A percentile compares a stretch with the other conserved stretches of the same genome.
Conservation (phyloP, 1,140 invertebrate species). For the Sitobion miscanthi region DNA sequence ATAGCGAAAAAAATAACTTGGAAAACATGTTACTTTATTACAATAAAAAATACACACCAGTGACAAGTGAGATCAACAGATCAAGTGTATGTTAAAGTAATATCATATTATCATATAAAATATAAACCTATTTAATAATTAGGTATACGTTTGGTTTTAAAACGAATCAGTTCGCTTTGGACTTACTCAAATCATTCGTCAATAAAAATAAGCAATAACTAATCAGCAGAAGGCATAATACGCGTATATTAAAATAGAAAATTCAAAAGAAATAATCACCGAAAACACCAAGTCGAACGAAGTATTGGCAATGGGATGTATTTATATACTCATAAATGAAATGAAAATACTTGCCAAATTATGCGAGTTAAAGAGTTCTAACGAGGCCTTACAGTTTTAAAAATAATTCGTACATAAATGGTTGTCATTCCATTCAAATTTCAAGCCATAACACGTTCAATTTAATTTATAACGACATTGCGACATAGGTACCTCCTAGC, state of each 20-base stretch:
- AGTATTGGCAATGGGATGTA: constrained; percentile 7
- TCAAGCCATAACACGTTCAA: constrained; percentile 1
- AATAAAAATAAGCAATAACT: not conserved
- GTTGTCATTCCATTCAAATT: constrained; percentile 40
- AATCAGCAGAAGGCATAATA: not conserved
- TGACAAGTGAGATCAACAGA: not conserved
- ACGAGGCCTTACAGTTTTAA: constrained; percentile 36
- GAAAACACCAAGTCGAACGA: not conserved
- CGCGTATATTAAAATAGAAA: not conserved
- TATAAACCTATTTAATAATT: too few species aligned
- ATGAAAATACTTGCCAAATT: constrained; percentile 50
- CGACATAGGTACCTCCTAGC: not conserved
- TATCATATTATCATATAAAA: not conserved
- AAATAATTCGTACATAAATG: constrained; percentile 49
- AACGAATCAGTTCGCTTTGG: not conserved
- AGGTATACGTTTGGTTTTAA: not conserved
- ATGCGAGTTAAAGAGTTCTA: constrained; percentile 19
- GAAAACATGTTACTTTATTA: not conserved
- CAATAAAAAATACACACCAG: not conserved
- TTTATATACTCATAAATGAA: constrained; percentile 35
- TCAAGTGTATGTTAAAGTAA: not conserved
- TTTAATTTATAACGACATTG: constrained; percentile 20
- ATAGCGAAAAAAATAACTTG: not conserved
- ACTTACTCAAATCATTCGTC: not conserved
- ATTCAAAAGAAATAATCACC: not conserved